Conservation (phyloP, 2,888 invertebrate species). For the Lasioglossum figueresi region DNA sequence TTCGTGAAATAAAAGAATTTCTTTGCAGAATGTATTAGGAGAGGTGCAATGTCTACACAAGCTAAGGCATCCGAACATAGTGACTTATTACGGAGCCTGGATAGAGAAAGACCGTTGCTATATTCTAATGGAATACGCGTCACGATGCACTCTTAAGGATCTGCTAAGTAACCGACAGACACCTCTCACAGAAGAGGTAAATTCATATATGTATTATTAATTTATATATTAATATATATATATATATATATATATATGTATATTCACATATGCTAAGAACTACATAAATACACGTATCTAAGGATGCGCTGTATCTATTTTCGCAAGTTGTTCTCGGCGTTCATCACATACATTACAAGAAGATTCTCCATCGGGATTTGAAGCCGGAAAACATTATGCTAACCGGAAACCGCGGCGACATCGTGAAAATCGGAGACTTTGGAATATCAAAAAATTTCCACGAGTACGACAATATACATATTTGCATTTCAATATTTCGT, state of each 20-base stretch:
- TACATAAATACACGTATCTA: neutral
- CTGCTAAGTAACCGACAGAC: constrained; percentile 85
- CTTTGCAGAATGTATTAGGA: constrained; percentile 58
- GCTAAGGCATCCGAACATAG: constrained; percentile 80
- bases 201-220: neutral
- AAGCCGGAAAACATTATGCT: constrained; percentile 94
- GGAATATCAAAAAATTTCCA: constrained; percentile 90
- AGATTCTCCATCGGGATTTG: constrained; percentile 93
- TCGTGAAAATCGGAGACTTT: constrained; percentile 93
- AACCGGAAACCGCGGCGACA: constrained; percentile 88
- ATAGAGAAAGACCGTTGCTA: constrained; percentile 74
- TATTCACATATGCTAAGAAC: too few relatives aligned
- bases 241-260: too few relatives aligned
- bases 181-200: constrained; percentile 75
- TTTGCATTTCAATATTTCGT: neutral
- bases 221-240: too few relatives aligned
- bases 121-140: constrained; percentile 96
- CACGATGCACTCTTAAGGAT: constrained; percentile 90
- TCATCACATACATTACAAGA: constrained; percentile 91
- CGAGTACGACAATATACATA: constrained; percentile 65
- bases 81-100: constrained; percentile 80
- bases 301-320: constrained; percentile 78
- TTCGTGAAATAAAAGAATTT: constrained; percentile 3
- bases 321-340: constrained; percentile 88
- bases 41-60: constrained; percentile 77